Evolutionary conservation across 2,797 vertebrate species (phyloP), one percentile per base, ranked within the genome.

Genomic region (Poecilia velifera): DNA sequence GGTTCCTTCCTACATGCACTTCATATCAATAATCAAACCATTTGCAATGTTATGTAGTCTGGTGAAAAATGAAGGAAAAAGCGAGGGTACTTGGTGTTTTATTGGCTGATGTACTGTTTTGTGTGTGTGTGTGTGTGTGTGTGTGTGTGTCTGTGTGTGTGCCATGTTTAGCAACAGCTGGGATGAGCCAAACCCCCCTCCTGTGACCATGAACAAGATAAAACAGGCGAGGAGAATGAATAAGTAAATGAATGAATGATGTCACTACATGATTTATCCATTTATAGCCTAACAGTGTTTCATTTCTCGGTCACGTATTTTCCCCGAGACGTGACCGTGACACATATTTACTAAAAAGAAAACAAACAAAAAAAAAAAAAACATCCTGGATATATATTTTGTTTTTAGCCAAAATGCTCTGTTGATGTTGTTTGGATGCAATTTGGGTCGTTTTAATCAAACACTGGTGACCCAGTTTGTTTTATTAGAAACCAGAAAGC

Each of bases 21-120:
- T 66, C 8, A 20, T 10, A 39, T 66, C 9, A 36, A 66, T 12
- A 5, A 66, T 25, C 64, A 39, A 66, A 66, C 34, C 34, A 39
- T 66, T 39, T 39, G 36, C 31, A 39, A 39, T 82, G 76, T 1
- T 41, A 2, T 73, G 34, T 31, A 20, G 72, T 80, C 72, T 71
- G 28, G 36, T 62, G 22, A 57, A 28, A 55, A 57, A 57, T 16
- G 3, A 36, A 20, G 12, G 36, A 64, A 36, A 36, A 8, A 10
- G 7, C 6, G 18, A 8, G 6, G 31, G 3, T 20, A 8, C 18
- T 62, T 36, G 6, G 31, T 20, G 6, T 64, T 36, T 64, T 36
- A 20, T 16, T 18, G 62, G 36, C 39, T 41, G 22, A 5, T 25
- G 64, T 6, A 22, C 39, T 41, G 64, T 28, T 55, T 14, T 47